phyloP scores from a whole-genome alignment of 2,888 invertebrate species.

The Drosophila cognata region DNA sequence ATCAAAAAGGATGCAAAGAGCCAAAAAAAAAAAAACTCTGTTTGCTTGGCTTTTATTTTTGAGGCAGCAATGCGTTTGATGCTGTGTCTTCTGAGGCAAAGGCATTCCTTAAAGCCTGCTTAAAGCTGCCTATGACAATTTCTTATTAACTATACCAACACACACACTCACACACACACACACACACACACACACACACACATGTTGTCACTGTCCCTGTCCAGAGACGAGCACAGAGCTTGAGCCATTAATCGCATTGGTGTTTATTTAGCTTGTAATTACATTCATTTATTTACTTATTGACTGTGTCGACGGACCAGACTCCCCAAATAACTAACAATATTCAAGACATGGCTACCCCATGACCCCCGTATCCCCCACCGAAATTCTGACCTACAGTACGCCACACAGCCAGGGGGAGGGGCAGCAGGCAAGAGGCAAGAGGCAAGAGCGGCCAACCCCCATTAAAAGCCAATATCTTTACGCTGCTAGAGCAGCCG shows the following conservation, averaged over 20 bases:
- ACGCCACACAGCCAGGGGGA: conserved; percentile 52
- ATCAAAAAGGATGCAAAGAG: neutral
- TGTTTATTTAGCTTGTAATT: conserved; percentile 84
- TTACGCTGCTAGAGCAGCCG: conserved; percentile 49
- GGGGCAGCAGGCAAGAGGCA: neutral
- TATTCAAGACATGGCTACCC: conserved; percentile 47
- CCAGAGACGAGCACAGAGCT: conserved; percentile 21
- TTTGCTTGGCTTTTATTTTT: conserved; percentile 11
- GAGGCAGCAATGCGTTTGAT: conserved; percentile 60
- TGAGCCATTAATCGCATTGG: conserved; percentile 81
- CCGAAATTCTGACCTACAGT: conserved; percentile 61
- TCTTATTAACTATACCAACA: conserved; percentile 2
- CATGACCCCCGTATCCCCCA: neutral
- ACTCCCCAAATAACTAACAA: conserved; percentile 74
- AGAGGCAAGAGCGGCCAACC: conserved; percentile 50
- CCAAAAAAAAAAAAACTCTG: conserved; percentile 2
- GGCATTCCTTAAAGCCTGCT: conserved; percentile 36
- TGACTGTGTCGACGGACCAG: conserved; percentile 75
- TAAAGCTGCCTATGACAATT: conserved; percentile 50
- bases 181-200: conserved; percentile 8
- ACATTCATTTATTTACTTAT: conserved; percentile 84
- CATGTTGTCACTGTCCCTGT: neutral
- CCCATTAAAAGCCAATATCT: conserved; percentile 81
- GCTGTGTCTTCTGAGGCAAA: conserved; percentile 11
- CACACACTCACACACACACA: conserved; percentile 13